phyloP scores from a whole-genome alignment of 2,888 invertebrate genomes.

The Melanostoma mellinum region DNA sequence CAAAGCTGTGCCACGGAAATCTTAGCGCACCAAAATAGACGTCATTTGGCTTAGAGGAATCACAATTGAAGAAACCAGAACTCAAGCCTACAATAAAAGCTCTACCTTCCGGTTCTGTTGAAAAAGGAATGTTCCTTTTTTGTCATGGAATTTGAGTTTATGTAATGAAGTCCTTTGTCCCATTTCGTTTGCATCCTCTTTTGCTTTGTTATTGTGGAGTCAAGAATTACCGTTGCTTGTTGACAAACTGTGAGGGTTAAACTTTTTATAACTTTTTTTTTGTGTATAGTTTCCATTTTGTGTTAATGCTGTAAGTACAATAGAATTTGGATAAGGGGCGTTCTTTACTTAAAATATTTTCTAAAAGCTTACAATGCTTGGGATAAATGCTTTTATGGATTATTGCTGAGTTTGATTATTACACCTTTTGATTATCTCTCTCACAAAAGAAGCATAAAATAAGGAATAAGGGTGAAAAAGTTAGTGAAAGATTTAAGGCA shows the following conservation, averaged over 20 bases:
- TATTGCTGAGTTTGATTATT: too few relatives aligned
- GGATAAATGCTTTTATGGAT: too few relatives aligned
- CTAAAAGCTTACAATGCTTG: too few relatives aligned
- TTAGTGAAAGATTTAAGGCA: too few relatives aligned
- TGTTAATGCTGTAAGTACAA: background rate
- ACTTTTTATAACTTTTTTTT: constrained; percentile 6
- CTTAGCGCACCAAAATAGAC: constrained; percentile 25
- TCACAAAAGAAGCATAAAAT: too few relatives aligned
- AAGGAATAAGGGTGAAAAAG: too few relatives aligned
- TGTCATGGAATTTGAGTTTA: constrained; percentile 30
- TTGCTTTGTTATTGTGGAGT: constrained; percentile 24
- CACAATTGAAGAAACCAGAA: constrained; percentile 15
- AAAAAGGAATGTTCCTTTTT: constrained; percentile 13
- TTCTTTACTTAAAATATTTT: too few relatives aligned
- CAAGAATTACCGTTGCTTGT: constrained; percentile 35
- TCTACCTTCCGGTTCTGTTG: constrained; percentile 28
- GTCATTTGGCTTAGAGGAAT: constrained; percentile 16
- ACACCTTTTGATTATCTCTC: too few relatives aligned
- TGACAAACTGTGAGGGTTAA: constrained; percentile 25
- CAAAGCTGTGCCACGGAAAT: constrained; percentile 25
- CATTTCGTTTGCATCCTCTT: constrained; percentile 49
- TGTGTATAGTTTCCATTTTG: background rate
- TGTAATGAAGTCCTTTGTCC: constrained; percentile 58
- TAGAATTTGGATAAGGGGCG: background rate
- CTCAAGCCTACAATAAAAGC: constrained; percentile 49